These are phyloP conservation scores for Chloroclysta siterata DNA, from an alignment of 2,888 invertebrate genomes.

Conservation along the genomic window DNA sequence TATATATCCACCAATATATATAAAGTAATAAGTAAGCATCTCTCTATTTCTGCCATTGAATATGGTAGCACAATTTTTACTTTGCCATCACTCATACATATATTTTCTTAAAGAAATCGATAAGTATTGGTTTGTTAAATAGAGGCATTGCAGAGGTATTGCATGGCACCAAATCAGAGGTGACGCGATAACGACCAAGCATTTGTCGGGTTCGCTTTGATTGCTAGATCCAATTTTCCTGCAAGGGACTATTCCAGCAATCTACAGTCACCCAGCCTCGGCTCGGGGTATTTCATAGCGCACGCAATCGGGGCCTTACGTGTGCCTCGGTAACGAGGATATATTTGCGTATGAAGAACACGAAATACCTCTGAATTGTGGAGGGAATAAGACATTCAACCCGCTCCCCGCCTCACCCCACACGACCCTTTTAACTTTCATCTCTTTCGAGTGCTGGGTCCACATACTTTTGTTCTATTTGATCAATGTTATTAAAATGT, in stretches of 20 bases:
- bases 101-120: constrained; percentile 15
- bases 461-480: constrained; percentile 86
- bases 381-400: constrained; percentile 85
- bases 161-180: constrained; percentile 52
- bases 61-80: no score
- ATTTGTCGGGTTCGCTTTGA: constrained; percentile 69
- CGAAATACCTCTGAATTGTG: constrained; percentile 85
- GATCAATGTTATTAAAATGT: constrained; percentile 86
- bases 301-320: constrained; percentile 82
- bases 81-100: no score
- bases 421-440: constrained; percentile 85
- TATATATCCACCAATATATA: no score
- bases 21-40: no score
- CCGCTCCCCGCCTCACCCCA: constrained; percentile 69
- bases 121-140: constrained; percentile 17
- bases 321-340: constrained; percentile 83
- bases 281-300: constrained; percentile 66
- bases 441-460: constrained; percentile 85
- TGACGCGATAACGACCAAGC: constrained; percentile 60
- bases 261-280: constrained; percentile 60
- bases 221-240: constrained; percentile 76
- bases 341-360: constrained; percentile 86
- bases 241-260: constrained; percentile 70
- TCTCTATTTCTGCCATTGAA: no score
- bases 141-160: constrained; percentile 43